Conservation (phyloP, 2,888 invertebrate species). For the Hirudinaria manillensis region DNA sequence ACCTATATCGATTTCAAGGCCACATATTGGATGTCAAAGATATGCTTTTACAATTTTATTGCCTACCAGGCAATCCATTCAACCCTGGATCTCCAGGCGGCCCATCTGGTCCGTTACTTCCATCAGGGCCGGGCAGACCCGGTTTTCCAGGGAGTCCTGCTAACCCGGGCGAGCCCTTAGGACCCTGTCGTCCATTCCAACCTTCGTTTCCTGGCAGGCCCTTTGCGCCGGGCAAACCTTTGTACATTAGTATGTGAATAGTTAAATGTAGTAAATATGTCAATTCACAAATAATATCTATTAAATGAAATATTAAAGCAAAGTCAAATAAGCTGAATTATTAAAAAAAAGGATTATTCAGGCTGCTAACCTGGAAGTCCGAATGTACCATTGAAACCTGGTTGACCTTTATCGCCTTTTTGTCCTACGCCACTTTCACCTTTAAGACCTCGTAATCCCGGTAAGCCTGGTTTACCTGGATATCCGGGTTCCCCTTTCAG, state of each 20-base stretch:
- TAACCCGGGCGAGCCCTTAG: not conserved
- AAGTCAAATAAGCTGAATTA: not conserved
- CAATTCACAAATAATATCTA: not conserved
- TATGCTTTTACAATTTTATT: no score
- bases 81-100: not conserved
- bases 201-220: conserved; percentile 27
- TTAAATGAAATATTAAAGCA: conserved; percentile 8
- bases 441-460: conserved; percentile 19
- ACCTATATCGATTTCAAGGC: not conserved
- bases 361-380: conserved; percentile 26
- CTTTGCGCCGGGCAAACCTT: conserved; percentile 36
- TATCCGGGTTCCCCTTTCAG: conserved; percentile 25
- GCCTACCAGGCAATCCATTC: not conserved
- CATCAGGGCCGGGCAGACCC: conserved; percentile 19
- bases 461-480: conserved; percentile 22
- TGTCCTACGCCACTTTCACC: conserved; percentile 26
- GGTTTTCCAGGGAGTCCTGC: not conserved
- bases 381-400: conserved; percentile 21
- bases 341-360: not conserved
- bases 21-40: no score
- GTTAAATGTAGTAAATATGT: not conserved
- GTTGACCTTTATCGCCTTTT: conserved; percentile 24
- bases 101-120: not conserved
- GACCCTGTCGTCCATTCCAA: conserved; percentile 28
- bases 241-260: conserved; percentile 22